A percentile compares a stretch with the other conserved stretches of the same genome.
phyloP scores from a whole-genome alignment of 2,888 invertebrate genomes.

The Nephrocerus scutellatus region DNA sequence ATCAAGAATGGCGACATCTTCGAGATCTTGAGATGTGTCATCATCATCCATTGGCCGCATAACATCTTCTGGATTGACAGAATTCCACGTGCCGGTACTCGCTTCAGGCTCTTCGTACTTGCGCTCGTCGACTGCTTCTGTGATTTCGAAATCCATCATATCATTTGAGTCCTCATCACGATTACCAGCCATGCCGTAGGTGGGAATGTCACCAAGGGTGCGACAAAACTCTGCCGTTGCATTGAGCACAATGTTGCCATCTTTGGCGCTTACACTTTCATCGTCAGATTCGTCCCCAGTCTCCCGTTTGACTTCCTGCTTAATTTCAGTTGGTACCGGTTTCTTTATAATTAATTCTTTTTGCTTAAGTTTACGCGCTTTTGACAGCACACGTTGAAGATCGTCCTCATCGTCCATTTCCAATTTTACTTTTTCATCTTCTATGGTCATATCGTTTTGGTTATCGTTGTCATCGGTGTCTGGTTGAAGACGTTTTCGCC shows the following conservation, averaged over 20 bases:
- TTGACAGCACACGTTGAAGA: slow-evolving; percentile 64
- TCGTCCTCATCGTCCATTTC: slow-evolving; percentile 63
- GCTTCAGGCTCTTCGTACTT: slow-evolving; percentile 49
- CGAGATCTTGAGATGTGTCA: slow-evolving; percentile 46
- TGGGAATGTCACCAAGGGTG: slow-evolving; percentile 90
- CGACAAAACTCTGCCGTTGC: slow-evolving; percentile 96
- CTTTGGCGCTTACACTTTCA: slow-evolving; percentile 24
- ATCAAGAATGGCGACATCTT: slow-evolving; percentile 56
- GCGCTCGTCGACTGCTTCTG: slow-evolving; percentile 43
- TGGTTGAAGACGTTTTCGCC: slow-evolving; percentile 31
- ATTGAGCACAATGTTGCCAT: slow-evolving; percentile 71
- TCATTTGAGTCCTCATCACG: slow-evolving; percentile 70
- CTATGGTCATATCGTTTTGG: slow-evolving; percentile 50
- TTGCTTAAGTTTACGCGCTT: slow-evolving; percentile 63
- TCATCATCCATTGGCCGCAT: slow-evolving; percentile 48
- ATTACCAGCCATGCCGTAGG: slow-evolving; percentile 86
- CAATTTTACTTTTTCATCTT: slow-evolving; percentile 54
- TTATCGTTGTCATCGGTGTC: slow-evolving; percentile 36
- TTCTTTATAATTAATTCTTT: slow-evolving; percentile 44
- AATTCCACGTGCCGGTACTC: slow-evolving; percentile 73
- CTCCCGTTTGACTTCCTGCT: slow-evolving; percentile 52
- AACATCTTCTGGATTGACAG: slow-evolving; percentile 59
- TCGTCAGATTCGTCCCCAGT: slow-evolving; percentile 38
- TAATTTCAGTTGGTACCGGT: slow-evolving; percentile 42
- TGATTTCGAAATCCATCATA: slow-evolving; percentile 49